Evolutionary conservation across 1,140 invertebrate species (phyloP).

Genomic region (Caenorhabditis elegans): WBcel235 BX284605.5:16295001-16295500

Average conservation of each 20-base stretch:
- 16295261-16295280: not conserved
- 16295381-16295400: conserved; percentile 13
- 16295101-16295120: not conserved
- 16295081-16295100: too few relatives aligned
- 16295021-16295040: conserved; percentile 2
- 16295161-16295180: conserved; percentile 15
- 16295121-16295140: conserved; percentile 15
- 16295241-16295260: not conserved
- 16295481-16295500: not conserved
- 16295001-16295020: not conserved
- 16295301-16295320: conserved; percentile 37
- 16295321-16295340: not conserved
- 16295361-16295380: conserved; percentile 39
- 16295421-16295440: not conserved
- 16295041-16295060: conserved; percentile 25
- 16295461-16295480: not conserved
- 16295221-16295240: not conserved
- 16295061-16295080: conserved; percentile 37
- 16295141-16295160: conserved; percentile 27
- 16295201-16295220: not conserved
- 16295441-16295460: not conserved
- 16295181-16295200: conserved; percentile 31
- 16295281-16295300: not conserved
- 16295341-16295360: conserved; percentile 32
- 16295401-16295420: not conserved